Conservation (phyloP, 2,113 vertebrate genomes). For the Dasypus novemcinctus region DNA sequence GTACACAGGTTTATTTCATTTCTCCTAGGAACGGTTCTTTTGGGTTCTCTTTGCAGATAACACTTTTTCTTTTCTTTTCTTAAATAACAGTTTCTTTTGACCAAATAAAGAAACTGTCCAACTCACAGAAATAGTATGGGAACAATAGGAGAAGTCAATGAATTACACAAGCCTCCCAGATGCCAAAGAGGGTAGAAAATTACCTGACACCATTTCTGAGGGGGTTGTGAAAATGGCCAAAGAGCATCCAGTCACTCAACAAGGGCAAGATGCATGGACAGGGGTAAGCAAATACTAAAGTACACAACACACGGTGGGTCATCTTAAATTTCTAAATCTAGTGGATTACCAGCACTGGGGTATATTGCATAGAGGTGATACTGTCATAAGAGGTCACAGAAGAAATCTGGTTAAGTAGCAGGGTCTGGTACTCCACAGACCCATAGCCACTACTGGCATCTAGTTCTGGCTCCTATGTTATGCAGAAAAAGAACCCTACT, state of each 20-base stretch:
- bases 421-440: neutral
- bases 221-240: neutral
- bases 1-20: neutral
- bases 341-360: neutral
- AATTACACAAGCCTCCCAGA: neutral
- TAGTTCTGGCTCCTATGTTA: neutral
- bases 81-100: neutral
- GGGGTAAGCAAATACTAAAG: neutral
- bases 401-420: neutral
- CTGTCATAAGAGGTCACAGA: accelerated
- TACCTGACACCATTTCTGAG: neutral
- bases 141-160: neutral
- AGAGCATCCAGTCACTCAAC: neutral
- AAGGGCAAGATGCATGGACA: accelerated
- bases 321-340: neutral
- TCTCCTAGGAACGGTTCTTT: neutral
- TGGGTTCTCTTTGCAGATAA: neutral
- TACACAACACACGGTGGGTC: accelerated
- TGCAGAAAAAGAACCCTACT: neutral
- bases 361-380: accelerated
- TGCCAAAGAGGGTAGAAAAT: neutral
- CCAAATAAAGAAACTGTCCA: neutral
- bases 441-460: neutral
- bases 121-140: neutral
- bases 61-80: neutral